Evolutionary conservation across 2,888 invertebrate genomes (phyloP).

Genomic region (Mythimna pallens): DNA sequence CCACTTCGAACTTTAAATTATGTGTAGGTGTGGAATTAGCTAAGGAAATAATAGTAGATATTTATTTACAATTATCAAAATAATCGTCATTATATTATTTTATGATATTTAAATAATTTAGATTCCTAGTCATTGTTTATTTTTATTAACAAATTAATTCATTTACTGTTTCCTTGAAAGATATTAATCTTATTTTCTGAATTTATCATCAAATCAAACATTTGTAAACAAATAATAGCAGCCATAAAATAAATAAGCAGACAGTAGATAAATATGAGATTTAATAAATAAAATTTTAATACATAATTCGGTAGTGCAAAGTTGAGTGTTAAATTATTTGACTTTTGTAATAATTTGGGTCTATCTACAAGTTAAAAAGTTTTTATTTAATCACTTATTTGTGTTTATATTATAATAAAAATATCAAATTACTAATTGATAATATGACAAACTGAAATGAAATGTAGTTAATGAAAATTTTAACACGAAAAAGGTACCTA

Average conservation of each 20-base stretch:
- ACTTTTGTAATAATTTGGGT: neutral
- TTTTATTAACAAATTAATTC: neutral
- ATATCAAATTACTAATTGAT: neutral
- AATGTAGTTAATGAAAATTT: constrained; percentile 7
- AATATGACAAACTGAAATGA: neutral
- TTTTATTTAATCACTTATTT: neutral
- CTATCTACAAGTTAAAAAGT: neutral
- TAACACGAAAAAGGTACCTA: neutral
- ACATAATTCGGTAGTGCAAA: neutral
- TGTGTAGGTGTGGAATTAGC: constrained; percentile 49
- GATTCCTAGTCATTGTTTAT: neutral
- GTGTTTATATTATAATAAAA: neutral
- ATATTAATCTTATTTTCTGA: neutral
- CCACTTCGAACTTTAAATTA: constrained; percentile 65
- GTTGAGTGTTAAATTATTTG: neutral
- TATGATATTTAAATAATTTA: neutral
- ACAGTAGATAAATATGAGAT: neutral
- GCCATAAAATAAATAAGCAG: neutral
- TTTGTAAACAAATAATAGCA: neutral
- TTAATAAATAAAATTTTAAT: constrained; percentile 7
- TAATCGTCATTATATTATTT: neutral
- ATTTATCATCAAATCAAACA: neutral
- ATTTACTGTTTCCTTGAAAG: neutral
- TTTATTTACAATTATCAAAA: constrained; percentile 10
- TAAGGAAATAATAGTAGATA: constrained; percentile 8